phyloP scores from a whole-genome alignment of 53 echinoderm and acorn worm genomes.

The Crossaster papposus region DNA sequence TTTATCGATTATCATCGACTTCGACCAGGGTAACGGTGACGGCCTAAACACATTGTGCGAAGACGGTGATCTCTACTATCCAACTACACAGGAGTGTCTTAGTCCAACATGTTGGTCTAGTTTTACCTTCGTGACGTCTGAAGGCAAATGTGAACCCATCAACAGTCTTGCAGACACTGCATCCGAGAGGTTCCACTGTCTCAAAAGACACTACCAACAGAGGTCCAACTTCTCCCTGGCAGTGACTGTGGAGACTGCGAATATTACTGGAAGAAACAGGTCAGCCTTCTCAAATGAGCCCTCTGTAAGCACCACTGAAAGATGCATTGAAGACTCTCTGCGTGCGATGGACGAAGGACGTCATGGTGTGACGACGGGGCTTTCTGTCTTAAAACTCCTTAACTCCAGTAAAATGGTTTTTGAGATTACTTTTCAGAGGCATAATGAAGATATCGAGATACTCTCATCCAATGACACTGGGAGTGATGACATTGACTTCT shows the following conservation, averaged over 20 bases:
- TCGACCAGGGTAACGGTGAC: neutral
- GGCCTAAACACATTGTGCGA: neutral
- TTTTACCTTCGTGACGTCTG: conserved; percentile 8
- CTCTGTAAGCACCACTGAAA: neutral
- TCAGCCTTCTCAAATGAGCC: neutral
- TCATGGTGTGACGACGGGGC: neutral
- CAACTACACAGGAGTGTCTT: conserved; percentile 5
- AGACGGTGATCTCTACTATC: conserved; percentile 27
- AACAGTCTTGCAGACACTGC: neutral
- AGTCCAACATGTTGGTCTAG: conserved; percentile 17
- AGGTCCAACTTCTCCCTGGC: neutral
- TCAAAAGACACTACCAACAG: neutral
- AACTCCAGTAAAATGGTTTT: neutral
- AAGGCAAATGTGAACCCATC: neutral
- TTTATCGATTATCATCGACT: conserved; percentile 16
- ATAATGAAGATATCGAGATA: neutral
- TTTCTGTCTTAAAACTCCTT: neutral
- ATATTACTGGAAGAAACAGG: neutral
- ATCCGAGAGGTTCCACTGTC: neutral
- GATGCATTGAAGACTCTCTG: neutral
- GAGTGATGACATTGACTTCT: neutral
- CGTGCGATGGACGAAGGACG: neutral
- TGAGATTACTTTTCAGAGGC: neutral
- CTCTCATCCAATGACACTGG: conserved; percentile 2
- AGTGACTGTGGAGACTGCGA: neutral